A percentile compares a stretch with the other conserved stretches of the same genome.
These are phyloP conservation scores for Philereme transversata DNA, from an alignment of 2,888 invertebrate species.

Conservation along the genomic window DNA sequence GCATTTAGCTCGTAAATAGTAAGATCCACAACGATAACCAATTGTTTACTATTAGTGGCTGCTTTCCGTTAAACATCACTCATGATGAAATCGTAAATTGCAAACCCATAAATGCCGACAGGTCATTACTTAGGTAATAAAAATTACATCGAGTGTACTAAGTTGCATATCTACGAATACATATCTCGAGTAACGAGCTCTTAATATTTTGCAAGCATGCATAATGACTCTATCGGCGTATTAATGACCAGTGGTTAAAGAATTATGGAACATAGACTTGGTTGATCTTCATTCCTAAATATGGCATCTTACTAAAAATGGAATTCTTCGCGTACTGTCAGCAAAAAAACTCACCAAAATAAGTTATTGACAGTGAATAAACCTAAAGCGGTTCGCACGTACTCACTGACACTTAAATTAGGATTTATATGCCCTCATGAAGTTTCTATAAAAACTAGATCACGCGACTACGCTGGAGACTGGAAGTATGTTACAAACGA, in stretches of 20 bases:
- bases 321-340: constrained; percentile 61
- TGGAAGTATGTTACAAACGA: constrained; percentile 38
- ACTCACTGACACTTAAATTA: constrained; percentile 62
- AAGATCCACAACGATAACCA: constrained; percentile 14
- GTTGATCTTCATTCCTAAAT: constrained; percentile 60
- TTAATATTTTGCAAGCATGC: constrained; percentile 63
- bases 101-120: background rate
- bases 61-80: constrained; percentile 29
- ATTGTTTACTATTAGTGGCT: constrained; percentile 37
- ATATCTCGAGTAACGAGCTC: constrained; percentile 18
- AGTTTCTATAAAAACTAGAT: constrained; percentile 52
- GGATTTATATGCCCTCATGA: constrained; percentile 54
- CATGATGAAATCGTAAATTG: constrained; percentile 12
- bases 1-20: constrained; percentile 15
- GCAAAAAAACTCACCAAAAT: constrained; percentile 61
- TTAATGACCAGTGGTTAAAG: constrained; percentile 46
- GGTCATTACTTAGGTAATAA: constrained; percentile 3
- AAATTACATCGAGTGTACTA: constrained; percentile 31
- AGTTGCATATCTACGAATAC: constrained; percentile 20
- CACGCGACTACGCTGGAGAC: constrained; percentile 31
- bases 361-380: constrained; percentile 59
- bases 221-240: constrained; percentile 70
- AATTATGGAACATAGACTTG: constrained; percentile 60
- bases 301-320: constrained; percentile 67
- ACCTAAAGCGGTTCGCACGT: constrained; percentile 57